Evolutionary conservation across 1,140 invertebrate genomes (phyloP), one percentile per base, ranked within the genome.

Genomic region (Drosophila sechellia): DNA sequence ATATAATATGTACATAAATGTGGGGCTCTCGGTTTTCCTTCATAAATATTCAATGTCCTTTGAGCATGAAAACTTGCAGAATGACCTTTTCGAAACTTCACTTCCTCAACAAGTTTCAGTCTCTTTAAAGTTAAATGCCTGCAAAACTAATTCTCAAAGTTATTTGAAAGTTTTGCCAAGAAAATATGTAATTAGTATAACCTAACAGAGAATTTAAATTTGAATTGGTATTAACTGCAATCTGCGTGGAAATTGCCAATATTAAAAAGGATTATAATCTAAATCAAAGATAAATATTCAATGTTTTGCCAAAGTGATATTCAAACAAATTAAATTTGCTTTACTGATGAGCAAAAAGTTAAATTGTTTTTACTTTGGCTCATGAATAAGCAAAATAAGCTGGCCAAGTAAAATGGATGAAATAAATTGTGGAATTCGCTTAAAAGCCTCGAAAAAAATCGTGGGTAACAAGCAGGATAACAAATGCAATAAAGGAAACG

Each of bases 401-500:
- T 42, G 22, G 20, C 31, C 8, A 50, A 71, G 31, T 34, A 22
- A 61, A 49, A 70, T 55, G 22, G 22, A 4, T 5, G 49, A 64
- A 34, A 66, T 13, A 66, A 66, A 50, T 40, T 50, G 25, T 22
- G 27, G 10, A 3, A n/a, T 27, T 25, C 12, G 13, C 27, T 50
- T 65, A 35, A 52, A 52, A 35, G 27, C 35, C 22, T 31, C 5
- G 22, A 53, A 65, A 57, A 22, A 57, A 15, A 50, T 11, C 34
- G 42, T 34, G 35, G 34, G 42, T 52, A 79, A 53, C 31, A 60
- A 58, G 37, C 42, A 49, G 55, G 57, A 65, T 61, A 79, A 72
- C 64, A 76, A 83, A 87, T 81, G 79, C 71, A 89, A 87, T 87
- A 87, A 87, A 69, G 59, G 56, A 77, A 77, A 72, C 79, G 79